Conservation (phyloP, 2,113 vertebrate genomes). For the Forbesichthys papilliferus region DNA sequence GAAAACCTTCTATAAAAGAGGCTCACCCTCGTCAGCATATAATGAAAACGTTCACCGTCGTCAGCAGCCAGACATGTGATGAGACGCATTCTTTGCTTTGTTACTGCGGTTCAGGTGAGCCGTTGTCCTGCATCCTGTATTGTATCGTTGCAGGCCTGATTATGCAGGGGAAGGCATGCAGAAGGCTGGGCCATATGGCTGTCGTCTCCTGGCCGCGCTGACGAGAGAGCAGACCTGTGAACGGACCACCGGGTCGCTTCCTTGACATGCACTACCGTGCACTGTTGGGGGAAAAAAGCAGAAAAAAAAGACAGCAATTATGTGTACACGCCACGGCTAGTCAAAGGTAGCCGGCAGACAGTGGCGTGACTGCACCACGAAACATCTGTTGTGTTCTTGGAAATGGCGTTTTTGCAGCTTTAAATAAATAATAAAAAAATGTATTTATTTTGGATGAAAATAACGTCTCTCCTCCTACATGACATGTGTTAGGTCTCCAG, state of each 20-base stretch:
- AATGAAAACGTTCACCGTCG: no score
- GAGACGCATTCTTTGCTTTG: constrained; percentile 16
- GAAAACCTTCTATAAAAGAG: not conserved
- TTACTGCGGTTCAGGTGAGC: constrained; percentile 14
- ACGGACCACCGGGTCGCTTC: constrained; percentile 48
- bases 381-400: constrained; percentile 48
- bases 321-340: constrained; percentile 29
- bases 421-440: not conserved
- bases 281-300: constrained; percentile 15
- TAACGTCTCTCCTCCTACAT: constrained; percentile 67
- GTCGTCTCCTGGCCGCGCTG: constrained; percentile 70
- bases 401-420: constrained; percentile 44
- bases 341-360: constrained; percentile 23
- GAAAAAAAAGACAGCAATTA: constrained; percentile 48
- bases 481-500: constrained; percentile 67
- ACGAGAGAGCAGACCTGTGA: constrained; percentile 56
- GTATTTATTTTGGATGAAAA: constrained; percentile 37
- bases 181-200: constrained; percentile 79
- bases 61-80: not conserved
- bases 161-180: constrained; percentile 74
- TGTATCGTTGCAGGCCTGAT: constrained; percentile 51
- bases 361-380: constrained; percentile 27
- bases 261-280: constrained; percentile 44
- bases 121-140: constrained; percentile 35
- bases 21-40: not conserved